Base-by-base conservation (phyloP, 2,113 vertebrate species). In the Gobius niger region DNA sequence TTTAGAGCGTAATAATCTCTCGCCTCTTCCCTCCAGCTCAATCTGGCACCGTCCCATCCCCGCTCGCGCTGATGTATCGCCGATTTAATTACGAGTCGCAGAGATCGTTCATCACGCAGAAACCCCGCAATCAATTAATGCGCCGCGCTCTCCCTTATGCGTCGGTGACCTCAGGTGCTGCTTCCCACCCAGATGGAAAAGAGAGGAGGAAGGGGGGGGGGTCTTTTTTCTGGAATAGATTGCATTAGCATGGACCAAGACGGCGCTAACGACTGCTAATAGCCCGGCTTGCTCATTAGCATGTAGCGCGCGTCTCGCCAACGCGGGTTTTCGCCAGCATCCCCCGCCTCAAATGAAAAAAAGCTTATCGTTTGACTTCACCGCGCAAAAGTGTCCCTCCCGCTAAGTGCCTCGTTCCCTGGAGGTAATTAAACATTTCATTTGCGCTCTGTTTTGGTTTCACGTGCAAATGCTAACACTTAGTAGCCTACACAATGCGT, bases 71-170 rank as follows among this genome's bases (percentile, higher is more conserved):
- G 68, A 85, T 81, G 73, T 67, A 80, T 83, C 34, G 83, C 88
- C 87, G 81, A 86, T 91, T 91, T 92, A 91, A 93, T 93, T 92
- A 89, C 74, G 76, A 89, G 80, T 81, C 85, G 78, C 84, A 69
- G 81, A 44, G 70, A 86, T 89, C 85, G 81, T 93, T 91, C 91
- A 91, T 93, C 91, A 92, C 82, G 81, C 75, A 83, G 67, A 82
- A 71, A 34, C 24, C 75, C 87, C 76, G 73, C 86, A 86, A 93
- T 92, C 91, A 89, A 90, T 93, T 91, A 86, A 86, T 82, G 76
- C 10, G 71, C 41, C 10, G 71, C 41, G 67, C 69, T 60, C 77
- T 75, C 53, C 41, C 62, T 10, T 75, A 71, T 52, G 77, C 82
- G 44, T 68, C 34, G 0, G 60, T 82, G 85, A 90, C 89, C 91